phyloP scores from a whole-genome alignment of 2,797 vertebrate species.

The Sorex maritimensis region DNA sequence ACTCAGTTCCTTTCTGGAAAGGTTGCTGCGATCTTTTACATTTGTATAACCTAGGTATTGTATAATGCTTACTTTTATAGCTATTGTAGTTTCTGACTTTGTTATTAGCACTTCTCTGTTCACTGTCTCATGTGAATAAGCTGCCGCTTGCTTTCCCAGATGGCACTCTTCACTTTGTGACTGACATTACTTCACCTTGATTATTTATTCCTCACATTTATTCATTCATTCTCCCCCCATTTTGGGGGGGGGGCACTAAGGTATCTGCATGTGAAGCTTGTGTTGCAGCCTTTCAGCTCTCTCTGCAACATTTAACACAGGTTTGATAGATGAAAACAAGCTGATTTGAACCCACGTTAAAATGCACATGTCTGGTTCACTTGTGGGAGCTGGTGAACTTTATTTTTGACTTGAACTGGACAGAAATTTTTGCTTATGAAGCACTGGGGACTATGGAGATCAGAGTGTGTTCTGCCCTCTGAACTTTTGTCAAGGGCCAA shows the following conservation, averaged over 20 bases:
- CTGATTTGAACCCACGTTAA: no score
- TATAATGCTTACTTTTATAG: background rate
- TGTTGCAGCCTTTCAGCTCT: no score
- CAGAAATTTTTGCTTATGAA: no score
- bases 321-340: no score
- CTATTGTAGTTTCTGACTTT: background rate
- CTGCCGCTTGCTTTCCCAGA: background rate
- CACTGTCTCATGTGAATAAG: constrained; percentile 9
- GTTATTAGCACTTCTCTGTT: constrained; percentile 4
- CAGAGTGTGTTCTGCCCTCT: background rate
- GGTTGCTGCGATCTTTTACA: constrained; percentile 35
- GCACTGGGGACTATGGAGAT: no score
- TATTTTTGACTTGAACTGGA: no score
- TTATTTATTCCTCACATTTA: background rate
- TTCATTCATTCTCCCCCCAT: background rate
- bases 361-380: no score
- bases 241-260: no score
- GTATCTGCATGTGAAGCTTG: no score
- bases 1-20: constrained; percentile 16
- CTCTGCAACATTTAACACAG: no score
- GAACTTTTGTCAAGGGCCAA: background rate
- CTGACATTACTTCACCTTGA: no score
- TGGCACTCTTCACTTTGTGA: background rate
- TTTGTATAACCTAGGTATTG: constrained; percentile 2
- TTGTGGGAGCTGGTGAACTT: no score